Evolutionary conservation across 1,140 invertebrate species (phyloP), one percentile per base, ranked within the genome.

Genomic region (Megathymus violae): DNA sequence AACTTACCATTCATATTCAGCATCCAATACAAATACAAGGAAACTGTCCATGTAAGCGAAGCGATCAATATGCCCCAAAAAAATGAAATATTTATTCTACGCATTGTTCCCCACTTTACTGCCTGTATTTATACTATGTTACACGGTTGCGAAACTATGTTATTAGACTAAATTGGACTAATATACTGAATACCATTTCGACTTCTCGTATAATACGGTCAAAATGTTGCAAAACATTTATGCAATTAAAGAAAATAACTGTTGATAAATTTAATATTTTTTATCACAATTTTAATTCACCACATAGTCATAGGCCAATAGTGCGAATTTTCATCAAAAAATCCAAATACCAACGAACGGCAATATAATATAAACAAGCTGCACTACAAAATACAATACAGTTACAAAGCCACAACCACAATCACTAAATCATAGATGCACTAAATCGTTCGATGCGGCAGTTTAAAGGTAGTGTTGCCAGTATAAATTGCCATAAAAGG

Each of bases 11-110:
- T 85, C 60, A 82, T 69, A 46, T 82, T 89, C 10, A 91, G 56
- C 17, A 88, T 64, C 88, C 88, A 91, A 65, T 91, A 91, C 11
- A 91, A 70, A 58, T 91, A 91, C 11, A 91, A 62, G 0, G 86
- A 85, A 11, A 91, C 62, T 40, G 72, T 82, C 90, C 90, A 91
- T 36, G 90, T 91, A 9, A 80, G 74, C 7, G 86, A 90, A 1
- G 88, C 90, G 66, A 85, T 79, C 13, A 91, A 50, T 19, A 91
- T 87, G 0, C 88, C 88, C 78, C 82, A 87, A 3, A 88, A 60
- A 67, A 91, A 91, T 0, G 86, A 89, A 71, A 88, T 88, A 54
- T 82, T 86, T 19, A 82, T 56, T 65, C 71, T 85, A 41, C 71
- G 76, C 82, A 90, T 87, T 50, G 62, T 84, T 52, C 1, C 34